Conservation (phyloP, 2,797 vertebrate genomes). For the Erethizon dorsatum region DNA sequence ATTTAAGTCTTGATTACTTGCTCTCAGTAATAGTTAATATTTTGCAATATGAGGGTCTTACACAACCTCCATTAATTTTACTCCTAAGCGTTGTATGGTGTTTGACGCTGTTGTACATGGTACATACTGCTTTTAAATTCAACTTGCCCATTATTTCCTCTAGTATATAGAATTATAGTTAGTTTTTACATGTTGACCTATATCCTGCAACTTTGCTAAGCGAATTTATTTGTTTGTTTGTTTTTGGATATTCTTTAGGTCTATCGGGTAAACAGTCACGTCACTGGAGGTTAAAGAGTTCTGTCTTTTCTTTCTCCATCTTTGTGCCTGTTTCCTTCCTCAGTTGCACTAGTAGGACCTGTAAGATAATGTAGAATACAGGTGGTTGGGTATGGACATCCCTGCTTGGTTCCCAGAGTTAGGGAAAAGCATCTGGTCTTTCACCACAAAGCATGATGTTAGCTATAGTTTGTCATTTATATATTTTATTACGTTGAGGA, state of each 20-base stretch:
- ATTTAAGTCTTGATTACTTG: not conserved
- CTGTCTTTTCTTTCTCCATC: not conserved
- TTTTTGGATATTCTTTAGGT: not conserved
- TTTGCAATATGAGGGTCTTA: conserved; percentile 55
- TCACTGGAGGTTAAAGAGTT: conserved; percentile 44
- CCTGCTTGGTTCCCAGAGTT: not conserved
- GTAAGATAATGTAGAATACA: not conserved
- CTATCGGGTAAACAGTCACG: not conserved
- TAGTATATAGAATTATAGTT: not conserved
- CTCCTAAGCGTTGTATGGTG: conserved; percentile 53
- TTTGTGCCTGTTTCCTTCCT: conserved; percentile 31
- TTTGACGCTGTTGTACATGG: not conserved
- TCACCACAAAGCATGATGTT: not conserved
- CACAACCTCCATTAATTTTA: not conserved
- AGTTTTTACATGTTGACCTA: conserved; percentile 19
- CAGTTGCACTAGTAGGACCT: not conserved
- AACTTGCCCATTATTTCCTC: not conserved
- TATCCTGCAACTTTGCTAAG: not conserved
- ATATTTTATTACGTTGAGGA: not conserved
- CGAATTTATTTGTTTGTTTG: not conserved
- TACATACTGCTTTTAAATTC: conserved; percentile 54
- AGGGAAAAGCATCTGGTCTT: not conserved
- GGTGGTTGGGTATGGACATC: not conserved
- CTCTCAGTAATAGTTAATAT: not conserved
- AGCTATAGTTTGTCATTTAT: not conserved